Evolutionary conservation across 2,113 vertebrate species (phyloP).

Genomic region (Equus przewalskii): DNA sequence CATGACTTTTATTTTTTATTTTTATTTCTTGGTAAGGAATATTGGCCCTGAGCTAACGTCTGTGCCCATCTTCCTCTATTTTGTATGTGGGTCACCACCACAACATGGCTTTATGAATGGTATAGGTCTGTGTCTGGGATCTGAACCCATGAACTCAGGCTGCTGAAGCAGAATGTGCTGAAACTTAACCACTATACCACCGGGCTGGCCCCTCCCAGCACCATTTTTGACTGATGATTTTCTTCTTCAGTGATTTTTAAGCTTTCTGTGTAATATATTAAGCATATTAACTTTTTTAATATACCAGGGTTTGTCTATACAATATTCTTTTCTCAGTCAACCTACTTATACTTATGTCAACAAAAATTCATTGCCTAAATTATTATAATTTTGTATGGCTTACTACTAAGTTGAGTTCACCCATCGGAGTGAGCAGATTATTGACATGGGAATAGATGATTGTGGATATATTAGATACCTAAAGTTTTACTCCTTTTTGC

Average conservation of each 20-base stretch:
- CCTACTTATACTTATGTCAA: background rate
- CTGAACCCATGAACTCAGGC: too few relatives aligned
- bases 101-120: too few relatives aligned
- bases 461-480: background rate
- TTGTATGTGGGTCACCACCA: too few relatives aligned
- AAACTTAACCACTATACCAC: too few relatives aligned
- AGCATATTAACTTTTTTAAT: background rate
- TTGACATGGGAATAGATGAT: background rate
- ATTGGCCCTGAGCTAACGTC: too few relatives aligned
- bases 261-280: background rate
- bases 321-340: background rate
- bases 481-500: background rate
- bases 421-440: background rate
- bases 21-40: too few relatives aligned
- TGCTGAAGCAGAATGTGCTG: too few relatives aligned
- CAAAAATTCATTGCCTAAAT: background rate
- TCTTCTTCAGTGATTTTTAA: background rate
- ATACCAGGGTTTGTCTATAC: background rate
- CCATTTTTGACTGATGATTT: background rate
- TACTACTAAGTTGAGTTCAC: background rate
- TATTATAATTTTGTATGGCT: background rate
- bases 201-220: background rate
- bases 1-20: background rate
- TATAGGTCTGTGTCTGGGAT: too few relatives aligned
- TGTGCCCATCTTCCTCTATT: too few relatives aligned